Conservation (phyloP, 2,113 vertebrate genomes). For the Psittacula cyanocephala region DNA sequence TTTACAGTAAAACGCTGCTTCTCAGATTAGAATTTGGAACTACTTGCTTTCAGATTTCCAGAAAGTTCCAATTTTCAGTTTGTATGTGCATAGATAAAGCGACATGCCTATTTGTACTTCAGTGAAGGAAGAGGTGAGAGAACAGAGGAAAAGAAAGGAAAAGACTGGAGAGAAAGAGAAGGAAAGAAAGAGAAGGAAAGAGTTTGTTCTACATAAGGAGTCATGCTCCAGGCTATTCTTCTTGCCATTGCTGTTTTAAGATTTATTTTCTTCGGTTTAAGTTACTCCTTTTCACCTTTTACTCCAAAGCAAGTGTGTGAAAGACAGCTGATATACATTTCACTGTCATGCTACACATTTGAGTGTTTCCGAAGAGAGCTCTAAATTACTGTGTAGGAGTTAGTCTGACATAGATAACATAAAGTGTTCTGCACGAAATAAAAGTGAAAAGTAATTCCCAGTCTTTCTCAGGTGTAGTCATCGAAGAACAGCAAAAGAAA, state of each 20-base stretch:
- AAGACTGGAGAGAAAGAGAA: too few species aligned
- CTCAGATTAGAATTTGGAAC: neutral
- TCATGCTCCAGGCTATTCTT: neutral
- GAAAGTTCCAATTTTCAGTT: neutral
- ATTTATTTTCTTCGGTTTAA: neutral
- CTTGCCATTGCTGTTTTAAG: neutral
- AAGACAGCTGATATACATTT: neutral
- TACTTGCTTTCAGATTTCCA: neutral
- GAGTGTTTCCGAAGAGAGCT: neutral
- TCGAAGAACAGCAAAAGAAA: neutral
- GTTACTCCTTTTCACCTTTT: neutral
- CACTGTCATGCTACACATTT: neutral
- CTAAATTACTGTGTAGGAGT: neutral
- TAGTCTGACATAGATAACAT: neutral
- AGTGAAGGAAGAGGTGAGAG: neutral
- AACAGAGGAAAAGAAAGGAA: neutral
- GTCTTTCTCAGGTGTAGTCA: neutral
- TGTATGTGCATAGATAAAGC: neutral
- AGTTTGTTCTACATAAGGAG: neutral
- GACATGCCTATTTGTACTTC: neutral
- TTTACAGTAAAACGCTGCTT: neutral
- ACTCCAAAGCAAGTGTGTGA: neutral
- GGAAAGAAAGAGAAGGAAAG: rapidly evolving
- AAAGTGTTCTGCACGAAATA: neutral
- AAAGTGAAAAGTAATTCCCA: neutral